Conservation (phyloP, 2,113 vertebrate genomes). For the Coryphaenoides rupestris region DNA sequence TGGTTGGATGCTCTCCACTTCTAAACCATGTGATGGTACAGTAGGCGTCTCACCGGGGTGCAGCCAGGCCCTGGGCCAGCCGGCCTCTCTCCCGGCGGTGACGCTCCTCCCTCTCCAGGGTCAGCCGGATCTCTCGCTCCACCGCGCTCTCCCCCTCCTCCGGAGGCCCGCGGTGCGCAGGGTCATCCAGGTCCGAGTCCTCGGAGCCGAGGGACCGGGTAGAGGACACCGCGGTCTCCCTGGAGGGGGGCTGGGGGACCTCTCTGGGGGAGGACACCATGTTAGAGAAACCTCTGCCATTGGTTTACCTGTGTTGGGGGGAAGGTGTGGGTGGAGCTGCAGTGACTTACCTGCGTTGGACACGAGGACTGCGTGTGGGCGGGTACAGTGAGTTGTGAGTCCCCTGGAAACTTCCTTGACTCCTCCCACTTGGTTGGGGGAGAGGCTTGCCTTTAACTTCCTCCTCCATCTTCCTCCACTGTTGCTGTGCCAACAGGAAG, state of each 20-base stretch:
- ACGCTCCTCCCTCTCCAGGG: conserved; percentile 65
- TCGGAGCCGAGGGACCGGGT: conserved; percentile 58
- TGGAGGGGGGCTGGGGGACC: background rate
- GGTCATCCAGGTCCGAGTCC: conserved; percentile 65
- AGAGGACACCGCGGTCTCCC: background rate
- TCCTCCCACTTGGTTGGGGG: conserved; percentile 50
- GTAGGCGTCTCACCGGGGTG: conserved; percentile 48
- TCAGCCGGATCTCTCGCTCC: conserved; percentile 67
- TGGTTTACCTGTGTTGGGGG: conserved; percentile 52
- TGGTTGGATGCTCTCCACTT: no score
- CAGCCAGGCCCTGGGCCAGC: conserved; percentile 27
- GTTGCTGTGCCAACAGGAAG: conserved; percentile 61
- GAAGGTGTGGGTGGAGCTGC: conserved; percentile 47
- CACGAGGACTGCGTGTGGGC: conserved; percentile 57
- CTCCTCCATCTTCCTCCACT: conserved; percentile 69
- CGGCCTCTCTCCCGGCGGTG: conserved; percentile 62
- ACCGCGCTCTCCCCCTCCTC: conserved; percentile 62
- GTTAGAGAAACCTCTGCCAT: background rate
- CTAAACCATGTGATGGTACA: no score
- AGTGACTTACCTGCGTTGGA: conserved; percentile 51
- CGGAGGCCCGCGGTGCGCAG: conserved; percentile 38
- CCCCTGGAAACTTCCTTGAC: conserved; percentile 57
- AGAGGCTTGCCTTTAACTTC: conserved; percentile 57
- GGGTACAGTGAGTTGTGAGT: conserved; percentile 60
- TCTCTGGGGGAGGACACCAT: conserved; percentile 31